These are phyloP conservation scores for Meloidogyne floridensis DNA, from an alignment of 1,140 invertebrate genomes.

Conservation along the genomic window DNA sequence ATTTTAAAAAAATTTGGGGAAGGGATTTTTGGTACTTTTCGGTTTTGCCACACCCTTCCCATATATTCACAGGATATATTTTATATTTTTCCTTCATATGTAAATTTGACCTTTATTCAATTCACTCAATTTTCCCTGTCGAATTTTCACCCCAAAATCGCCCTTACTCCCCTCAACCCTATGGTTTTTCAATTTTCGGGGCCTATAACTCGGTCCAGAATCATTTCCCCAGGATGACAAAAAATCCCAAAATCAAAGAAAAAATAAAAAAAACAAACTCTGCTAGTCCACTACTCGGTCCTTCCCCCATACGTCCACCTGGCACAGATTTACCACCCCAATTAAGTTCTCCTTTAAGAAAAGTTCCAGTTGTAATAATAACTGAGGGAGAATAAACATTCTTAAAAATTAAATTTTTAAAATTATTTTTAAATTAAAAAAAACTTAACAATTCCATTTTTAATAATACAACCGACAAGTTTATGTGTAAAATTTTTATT, in stretches of 20 bases:
- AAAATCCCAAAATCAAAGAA: not conserved
- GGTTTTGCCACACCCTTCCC: too few relatives aligned
- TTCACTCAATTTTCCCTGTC: too few relatives aligned
- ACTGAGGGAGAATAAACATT: constrained; percentile 72
- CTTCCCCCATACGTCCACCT: constrained; percentile 84
- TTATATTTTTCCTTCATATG: too few relatives aligned
- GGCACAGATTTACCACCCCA: constrained; percentile 78
- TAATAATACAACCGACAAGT: constrained; percentile 41
- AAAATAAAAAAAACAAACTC: constrained; percentile 72
- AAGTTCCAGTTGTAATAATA: constrained; percentile 89
- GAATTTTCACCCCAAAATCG: too few relatives aligned
- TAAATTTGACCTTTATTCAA: too few relatives aligned
- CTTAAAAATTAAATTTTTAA: constrained; percentile 22
- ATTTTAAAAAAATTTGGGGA: too few relatives aligned
- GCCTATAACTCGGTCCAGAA: too few relatives aligned
- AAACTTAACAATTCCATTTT: constrained; percentile 36
- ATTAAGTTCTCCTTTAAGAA: constrained; percentile 84
- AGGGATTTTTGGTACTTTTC: too few relatives aligned
- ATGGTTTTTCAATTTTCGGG: too few relatives aligned
- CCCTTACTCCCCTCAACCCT: too few relatives aligned
- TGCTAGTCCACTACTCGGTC: constrained; percentile 79
- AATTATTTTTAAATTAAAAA: constrained; percentile 16
- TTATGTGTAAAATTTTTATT: constrained; percentile 66
- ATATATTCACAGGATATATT: too few relatives aligned
- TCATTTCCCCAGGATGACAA: not conserved